A percentile compares a stretch with the other conserved stretches of the same genome.
Conservation (phyloP, 2,888 invertebrate species). For the Enchytraeus crypticus region DNA sequence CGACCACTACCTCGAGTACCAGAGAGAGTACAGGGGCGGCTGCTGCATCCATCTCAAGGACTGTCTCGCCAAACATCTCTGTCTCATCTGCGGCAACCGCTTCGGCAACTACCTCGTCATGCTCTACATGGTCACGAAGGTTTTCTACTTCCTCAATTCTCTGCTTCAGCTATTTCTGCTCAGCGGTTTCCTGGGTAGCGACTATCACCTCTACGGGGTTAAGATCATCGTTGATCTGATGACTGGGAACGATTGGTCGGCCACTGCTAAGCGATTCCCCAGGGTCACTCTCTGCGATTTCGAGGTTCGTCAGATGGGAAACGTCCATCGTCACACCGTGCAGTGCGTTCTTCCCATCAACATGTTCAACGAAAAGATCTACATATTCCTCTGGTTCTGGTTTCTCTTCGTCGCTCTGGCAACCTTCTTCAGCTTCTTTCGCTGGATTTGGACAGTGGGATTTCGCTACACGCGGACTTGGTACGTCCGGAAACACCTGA, state of each 20-base stretch:
- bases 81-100: conserved; percentile 45
- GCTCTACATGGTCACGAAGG: conserved; percentile 50
- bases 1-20: too few relatives aligned
- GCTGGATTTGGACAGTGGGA: conserved; percentile 49
- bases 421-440: conserved; percentile 47
- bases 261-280: conserved; percentile 42
- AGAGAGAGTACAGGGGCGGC: too few relatives aligned
- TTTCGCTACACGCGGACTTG: conserved; percentile 45
- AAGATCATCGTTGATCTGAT: conserved; percentile 51
- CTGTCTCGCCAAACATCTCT: conserved; percentile 44
- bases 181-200: conserved; percentile 51
- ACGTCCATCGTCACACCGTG: conserved; percentile 49
- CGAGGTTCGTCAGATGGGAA: conserved; percentile 47
- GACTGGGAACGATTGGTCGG: conserved; percentile 42
- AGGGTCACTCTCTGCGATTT: conserved; percentile 49
- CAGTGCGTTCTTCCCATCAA: too few relatives aligned
- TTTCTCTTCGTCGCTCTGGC: conserved; percentile 50
- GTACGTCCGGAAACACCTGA: conserved; percentile 50
- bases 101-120: conserved; percentile 51
- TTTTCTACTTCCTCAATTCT: conserved; percentile 49
- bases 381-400: conserved; percentile 54
- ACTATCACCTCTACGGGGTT: conserved; percentile 49
- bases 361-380: conserved; percentile 43
- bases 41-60: conserved; percentile 44
- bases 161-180: conserved; percentile 51